Percentiles rank a stretch among this genome's conserved stretches.
These are phyloP conservation scores for Nyctibius bracteatus DNA, from an alignment of 2,113 vertebrate species.

Conservation along the genomic window DNA sequence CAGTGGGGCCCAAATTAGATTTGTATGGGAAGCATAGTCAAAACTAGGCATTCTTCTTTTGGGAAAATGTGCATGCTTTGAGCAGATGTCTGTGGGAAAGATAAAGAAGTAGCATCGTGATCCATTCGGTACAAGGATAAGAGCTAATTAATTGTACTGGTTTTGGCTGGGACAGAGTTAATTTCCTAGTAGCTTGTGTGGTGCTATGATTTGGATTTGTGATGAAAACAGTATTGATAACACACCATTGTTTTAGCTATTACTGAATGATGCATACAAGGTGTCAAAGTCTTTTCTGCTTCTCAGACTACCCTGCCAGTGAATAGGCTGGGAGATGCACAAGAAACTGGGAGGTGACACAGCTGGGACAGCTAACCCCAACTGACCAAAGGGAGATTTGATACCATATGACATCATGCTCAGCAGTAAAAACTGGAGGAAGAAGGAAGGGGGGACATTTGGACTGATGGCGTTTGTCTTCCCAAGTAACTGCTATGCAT, in stretches of 20 bases:
- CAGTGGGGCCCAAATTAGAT: not conserved
- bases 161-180: not conserved
- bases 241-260: not conserved
- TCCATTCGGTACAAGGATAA: not conserved
- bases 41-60: not conserved
- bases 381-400: not conserved
- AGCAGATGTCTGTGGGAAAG: not conserved
- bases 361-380: not conserved
- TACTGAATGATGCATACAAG: not conserved
- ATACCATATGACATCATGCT: accelerated
- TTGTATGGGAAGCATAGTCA: not conserved
- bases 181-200: not conserved
- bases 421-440: not conserved
- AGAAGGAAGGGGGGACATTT: not conserved
- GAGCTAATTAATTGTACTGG: not conserved
- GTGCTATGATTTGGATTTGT: not conserved
- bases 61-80: not conserved
- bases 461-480: not conserved
- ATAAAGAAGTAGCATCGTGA: not conserved
- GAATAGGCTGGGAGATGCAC: not conserved
- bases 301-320: not conserved
- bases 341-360: not conserved
- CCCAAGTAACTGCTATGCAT: accelerated
- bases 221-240: not conserved
- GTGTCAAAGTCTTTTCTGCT: not conserved